A percentile compares a stretch with the other conserved stretches of the same genome.
phyloP scores from a whole-genome alignment of 2,888 invertebrate species.

The Hypsopygia costalis region DNA sequence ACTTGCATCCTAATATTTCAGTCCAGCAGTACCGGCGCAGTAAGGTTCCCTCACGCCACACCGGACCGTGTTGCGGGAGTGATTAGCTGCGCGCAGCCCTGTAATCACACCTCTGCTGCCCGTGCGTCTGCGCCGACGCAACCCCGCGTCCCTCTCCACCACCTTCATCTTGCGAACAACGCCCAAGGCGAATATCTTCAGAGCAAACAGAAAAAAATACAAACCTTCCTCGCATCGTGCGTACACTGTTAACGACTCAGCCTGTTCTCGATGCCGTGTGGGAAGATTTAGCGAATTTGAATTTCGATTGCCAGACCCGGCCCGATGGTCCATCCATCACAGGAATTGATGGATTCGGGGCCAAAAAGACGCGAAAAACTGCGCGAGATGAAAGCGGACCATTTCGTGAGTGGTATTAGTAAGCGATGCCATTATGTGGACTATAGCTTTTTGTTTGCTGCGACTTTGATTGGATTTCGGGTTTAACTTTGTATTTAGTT shows the following conservation, averaged over 20 bases:
- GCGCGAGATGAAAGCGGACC: constrained; percentile 64
- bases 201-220: constrained; percentile 65
- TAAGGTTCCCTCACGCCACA: constrained; percentile 25
- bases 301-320: constrained; percentile 68
- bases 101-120: constrained; percentile 76
- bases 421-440: constrained; percentile 60
- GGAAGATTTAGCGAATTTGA: constrained; percentile 81
- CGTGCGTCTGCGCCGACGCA: constrained; percentile 69
- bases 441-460: constrained; percentile 39
- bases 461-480: constrained; percentile 8
- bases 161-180: constrained; percentile 28
- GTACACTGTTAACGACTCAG: constrained; percentile 68
- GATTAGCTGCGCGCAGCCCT: constrained; percentile 71
- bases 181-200: constrained; percentile 65
- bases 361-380: constrained; percentile 70
- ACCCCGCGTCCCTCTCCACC: constrained; percentile 24
- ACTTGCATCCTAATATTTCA: background rate
- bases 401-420: constrained; percentile 64
- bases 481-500: background rate
- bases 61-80: constrained; percentile 58
- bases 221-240: constrained; percentile 30
- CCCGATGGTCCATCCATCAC: constrained; percentile 74
- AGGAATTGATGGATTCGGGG: constrained; percentile 76
- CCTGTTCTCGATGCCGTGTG: constrained; percentile 72
- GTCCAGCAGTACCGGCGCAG: background rate